Conservation (phyloP, 1,140 invertebrate genomes). For the Pogonomyrmex californicus region DNA sequence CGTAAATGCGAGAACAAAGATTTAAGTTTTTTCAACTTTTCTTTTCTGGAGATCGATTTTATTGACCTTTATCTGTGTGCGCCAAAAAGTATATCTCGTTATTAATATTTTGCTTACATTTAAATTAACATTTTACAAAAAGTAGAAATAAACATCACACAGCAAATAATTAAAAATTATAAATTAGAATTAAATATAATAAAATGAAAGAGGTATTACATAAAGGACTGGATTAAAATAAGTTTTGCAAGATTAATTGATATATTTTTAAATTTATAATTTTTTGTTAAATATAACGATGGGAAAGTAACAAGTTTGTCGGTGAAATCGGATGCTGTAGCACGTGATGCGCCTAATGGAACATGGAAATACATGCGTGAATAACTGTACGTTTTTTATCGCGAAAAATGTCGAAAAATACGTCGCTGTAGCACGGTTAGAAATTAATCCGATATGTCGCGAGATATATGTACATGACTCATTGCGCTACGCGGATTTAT, state of each 20-base stretch:
- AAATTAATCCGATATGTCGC: constrained; percentile 53
- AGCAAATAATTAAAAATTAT: neutral
- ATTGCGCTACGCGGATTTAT: constrained; percentile 44
- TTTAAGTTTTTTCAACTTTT: constrained; percentile 6
- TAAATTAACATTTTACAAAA: constrained; percentile 3
- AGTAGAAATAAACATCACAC: neutral
- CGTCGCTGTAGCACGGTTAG: constrained; percentile 27
- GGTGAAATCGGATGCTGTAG: constrained; percentile 25
- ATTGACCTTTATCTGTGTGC: neutral
- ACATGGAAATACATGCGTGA: constrained; percentile 54
- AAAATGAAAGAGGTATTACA: neutral
- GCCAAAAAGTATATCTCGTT: neutral
- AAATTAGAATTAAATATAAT: neutral
- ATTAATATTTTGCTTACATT: neutral
- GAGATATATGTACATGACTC: constrained; percentile 47
- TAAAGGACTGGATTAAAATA: neutral
- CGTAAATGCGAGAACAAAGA: constrained; percentile 9
- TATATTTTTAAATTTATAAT: constrained; percentile 24
- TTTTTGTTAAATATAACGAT: constrained; percentile 17
- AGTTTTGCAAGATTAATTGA: constrained; percentile 5
- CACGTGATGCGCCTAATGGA: constrained; percentile 48
- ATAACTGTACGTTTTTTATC: constrained; percentile 49
- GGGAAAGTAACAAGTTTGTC: constrained; percentile 8
- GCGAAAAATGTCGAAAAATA: constrained; percentile 58
- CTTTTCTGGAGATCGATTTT: neutral